Evolutionary conservation across 2,888 invertebrate genomes (phyloP), one percentile per base, ranked within the genome.

Genomic region (Aphodius sticticus): DNA sequence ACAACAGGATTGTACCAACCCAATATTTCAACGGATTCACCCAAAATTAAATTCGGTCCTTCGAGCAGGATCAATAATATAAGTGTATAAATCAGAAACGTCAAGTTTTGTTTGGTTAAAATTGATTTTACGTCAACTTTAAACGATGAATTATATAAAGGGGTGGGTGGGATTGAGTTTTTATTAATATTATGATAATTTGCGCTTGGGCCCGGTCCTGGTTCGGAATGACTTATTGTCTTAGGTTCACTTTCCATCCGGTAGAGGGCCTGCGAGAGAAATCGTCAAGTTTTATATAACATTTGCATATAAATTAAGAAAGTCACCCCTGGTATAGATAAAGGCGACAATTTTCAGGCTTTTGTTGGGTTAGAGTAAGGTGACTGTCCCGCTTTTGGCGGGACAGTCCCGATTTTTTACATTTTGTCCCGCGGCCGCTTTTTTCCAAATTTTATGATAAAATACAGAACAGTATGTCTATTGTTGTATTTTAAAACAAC

Each of bases 221-320:
- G 71, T 15, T 26, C 71, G 16, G n/a, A 74, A 74, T 74, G 74
- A 74, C 74, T 74, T 74, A 74, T 74, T 74, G 74, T 74, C 35
- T 74, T 9, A 15, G 26, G 70, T 70, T 71, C 71, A 14, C 71
- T 16, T 35, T 16, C 15, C 74, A 37, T 74, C 37, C 35, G 16
- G 16, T 6, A 16, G 71, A 26, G 26, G 71, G 16, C 6, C 15
- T 3, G 74, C 36, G 7, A n/a, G 36, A 12, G 35, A 37, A 26
- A 74, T 74, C 74, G 1, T 36, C 74, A 74, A 74, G 36, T 74
- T 74, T 74, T 74, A 74, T 74, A 36, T 35, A 74, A 74, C 74
- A 74, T 74, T 74, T 36, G 74, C 74, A 74, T 74, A 74, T 74
- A 74, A 74, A 74, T 74, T 74, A 74, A 74, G 74, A 35, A n/a